A percentile compares a stretch with the other conserved stretches of the same genome.
These are phyloP conservation scores for Pelobates cultripes DNA, from an alignment of 2,797 vertebrate species.

Conservation along the genomic window DNA sequence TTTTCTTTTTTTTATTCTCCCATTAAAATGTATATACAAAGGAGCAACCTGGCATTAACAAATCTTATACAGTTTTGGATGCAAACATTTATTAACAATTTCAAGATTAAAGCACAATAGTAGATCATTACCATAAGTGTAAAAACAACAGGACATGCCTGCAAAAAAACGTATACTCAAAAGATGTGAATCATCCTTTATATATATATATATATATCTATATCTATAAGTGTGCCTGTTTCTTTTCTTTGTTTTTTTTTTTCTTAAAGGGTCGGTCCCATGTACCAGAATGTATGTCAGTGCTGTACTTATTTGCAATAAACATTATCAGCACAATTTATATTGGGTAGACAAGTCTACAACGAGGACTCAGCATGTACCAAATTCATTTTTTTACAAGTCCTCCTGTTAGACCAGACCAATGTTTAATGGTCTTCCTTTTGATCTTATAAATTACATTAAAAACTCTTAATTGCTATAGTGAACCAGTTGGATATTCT, in stretches of 20 bases:
- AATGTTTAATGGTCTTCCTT: neutral
- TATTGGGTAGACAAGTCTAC: neutral
- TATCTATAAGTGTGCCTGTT: conserved; percentile 18
- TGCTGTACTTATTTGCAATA: neutral
- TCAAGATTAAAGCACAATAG: conserved; percentile 69
- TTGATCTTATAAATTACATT: too few relatives aligned
- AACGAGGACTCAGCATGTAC: neutral
- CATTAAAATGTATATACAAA: conserved; percentile 76
- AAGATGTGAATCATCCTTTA: conserved; percentile 31
- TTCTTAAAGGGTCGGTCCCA: conserved; percentile 30
- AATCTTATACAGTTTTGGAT: conserved; percentile 68
- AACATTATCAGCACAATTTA: neutral
- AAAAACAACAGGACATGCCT: conserved; percentile 80
- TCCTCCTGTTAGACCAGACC: neutral
- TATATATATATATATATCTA: conserved; percentile 13
- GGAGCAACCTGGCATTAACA: conserved; percentile 79
- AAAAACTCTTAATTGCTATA: too few relatives aligned
- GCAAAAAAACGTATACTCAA: conserved; percentile 80
- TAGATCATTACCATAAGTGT: conserved; percentile 76
- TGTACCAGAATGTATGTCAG: conserved; percentile 20
- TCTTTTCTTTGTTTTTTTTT: conserved; percentile 17
- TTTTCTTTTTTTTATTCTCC: conserved; percentile 56
- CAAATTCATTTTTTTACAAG: neutral
- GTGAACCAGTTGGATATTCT: too few relatives aligned
- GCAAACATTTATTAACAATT: conserved; percentile 63